A percentile compares a stretch with the other conserved stretches of the same genome.
Evolutionary conservation across 37 sponge, comb jelly and placozoan genomes (phyloP).

Genomic region (Eunapius fragilis): DNA sequence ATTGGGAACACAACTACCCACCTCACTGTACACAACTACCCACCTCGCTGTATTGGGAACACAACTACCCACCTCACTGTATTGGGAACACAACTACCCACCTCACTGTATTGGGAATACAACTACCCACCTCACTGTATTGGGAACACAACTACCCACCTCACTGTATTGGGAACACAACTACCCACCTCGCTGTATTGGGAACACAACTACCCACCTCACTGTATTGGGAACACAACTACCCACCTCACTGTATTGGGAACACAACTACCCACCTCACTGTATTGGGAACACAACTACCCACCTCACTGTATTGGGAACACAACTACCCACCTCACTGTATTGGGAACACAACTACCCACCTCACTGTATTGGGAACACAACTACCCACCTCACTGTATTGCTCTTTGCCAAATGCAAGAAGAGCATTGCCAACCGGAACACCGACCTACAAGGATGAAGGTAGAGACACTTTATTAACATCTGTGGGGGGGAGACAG

Average conservation of each 20-base stretch:
- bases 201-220: background rate
- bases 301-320: background rate
- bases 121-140: too few species aligned
- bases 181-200: too few species aligned
- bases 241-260: background rate
- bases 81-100: too few species aligned
- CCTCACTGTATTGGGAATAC: too few species aligned
- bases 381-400: conserved; percentile 69
- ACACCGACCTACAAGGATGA: conserved; percentile 61
- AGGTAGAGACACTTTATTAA: background rate
- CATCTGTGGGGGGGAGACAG: background rate
- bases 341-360: background rate
- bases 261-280: background rate
- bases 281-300: background rate
- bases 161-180: too few species aligned
- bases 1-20: too few species aligned
- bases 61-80: too few species aligned
- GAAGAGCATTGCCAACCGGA: conserved; percentile 76
- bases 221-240: background rate
- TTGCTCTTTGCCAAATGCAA: conserved; percentile 78
- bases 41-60: too few species aligned
- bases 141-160: too few species aligned
- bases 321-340: background rate
- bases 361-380: background rate
- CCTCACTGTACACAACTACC: too few species aligned